These are phyloP conservation scores for Pseudonaja textilis DNA, from an alignment of 2,113 vertebrate genomes.

Conservation along the genomic window DNA sequence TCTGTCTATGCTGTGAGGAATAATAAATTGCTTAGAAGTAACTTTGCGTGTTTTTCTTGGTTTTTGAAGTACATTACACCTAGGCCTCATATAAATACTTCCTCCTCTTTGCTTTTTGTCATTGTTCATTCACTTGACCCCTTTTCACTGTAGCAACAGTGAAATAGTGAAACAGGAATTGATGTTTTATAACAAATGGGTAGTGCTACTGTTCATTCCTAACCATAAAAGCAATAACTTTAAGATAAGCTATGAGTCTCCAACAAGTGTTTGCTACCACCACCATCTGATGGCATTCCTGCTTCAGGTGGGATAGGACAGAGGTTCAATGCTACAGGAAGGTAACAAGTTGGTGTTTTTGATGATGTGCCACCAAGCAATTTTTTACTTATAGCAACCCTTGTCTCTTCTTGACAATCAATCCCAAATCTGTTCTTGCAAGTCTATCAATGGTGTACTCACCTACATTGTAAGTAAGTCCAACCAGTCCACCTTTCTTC, in stretches of 20 bases:
- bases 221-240: not conserved
- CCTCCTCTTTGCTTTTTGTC: not conserved
- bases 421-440: not conserved
- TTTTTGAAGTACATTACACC: not conserved
- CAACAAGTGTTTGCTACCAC: not conserved
- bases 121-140: not conserved
- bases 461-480: not conserved
- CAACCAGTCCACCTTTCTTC: not conserved
- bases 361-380: not conserved
- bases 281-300: not conserved
- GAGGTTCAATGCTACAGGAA: not conserved
- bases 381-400: not conserved
- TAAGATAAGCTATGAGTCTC: not conserved
- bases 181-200: not conserved
- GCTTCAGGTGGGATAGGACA: not conserved
- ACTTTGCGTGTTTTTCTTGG: fast-evolving
- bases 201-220: not conserved
- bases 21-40: not conserved
- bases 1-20: not conserved
- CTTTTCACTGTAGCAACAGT: not conserved
- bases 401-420: not conserved
- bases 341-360: not conserved
- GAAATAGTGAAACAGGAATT: not conserved
- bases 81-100: not conserved
- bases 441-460: not conserved